phyloP scores from a whole-genome alignment of 2,113 vertebrate species.

The Bufo bufo region DNA sequence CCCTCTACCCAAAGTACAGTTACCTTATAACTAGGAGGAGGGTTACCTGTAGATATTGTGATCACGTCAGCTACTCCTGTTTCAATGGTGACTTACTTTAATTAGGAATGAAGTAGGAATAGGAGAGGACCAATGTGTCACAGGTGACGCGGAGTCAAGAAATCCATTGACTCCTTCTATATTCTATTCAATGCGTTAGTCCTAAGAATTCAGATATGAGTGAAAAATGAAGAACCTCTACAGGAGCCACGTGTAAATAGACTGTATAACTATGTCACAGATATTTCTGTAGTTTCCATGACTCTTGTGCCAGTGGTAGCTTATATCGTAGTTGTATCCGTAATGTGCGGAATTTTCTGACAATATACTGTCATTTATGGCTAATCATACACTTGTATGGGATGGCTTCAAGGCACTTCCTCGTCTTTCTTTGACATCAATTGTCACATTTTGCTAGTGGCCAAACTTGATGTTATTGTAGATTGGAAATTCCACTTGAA shows the following conservation, averaged over 20 bases:
- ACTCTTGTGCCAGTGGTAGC: background rate
- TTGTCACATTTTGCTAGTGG: background rate
- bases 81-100: background rate
- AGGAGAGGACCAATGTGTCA: background rate
- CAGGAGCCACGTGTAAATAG: background rate
- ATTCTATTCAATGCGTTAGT: background rate
- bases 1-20: background rate
- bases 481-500: background rate
- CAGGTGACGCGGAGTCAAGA: background rate
- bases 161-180: background rate
- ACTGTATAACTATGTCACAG: background rate
- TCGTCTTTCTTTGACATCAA: background rate
- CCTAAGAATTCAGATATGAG: background rate
- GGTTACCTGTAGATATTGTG: background rate
- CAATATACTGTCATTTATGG: background rate
- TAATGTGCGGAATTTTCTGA: background rate
- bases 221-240: background rate
- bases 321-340: background rate
- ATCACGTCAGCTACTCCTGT: background rate
- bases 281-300: too few relatives aligned
- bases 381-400: background rate
- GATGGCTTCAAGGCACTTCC: background rate
- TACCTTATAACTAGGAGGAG: background rate
- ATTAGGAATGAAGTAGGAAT: background rate
- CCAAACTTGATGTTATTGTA: background rate